Percentiles rank a stretch among this genome's conserved stretches.
phyloP scores from a whole-genome alignment of 2,888 invertebrate genomes.

The Temnothorax ravouxi region DNA sequence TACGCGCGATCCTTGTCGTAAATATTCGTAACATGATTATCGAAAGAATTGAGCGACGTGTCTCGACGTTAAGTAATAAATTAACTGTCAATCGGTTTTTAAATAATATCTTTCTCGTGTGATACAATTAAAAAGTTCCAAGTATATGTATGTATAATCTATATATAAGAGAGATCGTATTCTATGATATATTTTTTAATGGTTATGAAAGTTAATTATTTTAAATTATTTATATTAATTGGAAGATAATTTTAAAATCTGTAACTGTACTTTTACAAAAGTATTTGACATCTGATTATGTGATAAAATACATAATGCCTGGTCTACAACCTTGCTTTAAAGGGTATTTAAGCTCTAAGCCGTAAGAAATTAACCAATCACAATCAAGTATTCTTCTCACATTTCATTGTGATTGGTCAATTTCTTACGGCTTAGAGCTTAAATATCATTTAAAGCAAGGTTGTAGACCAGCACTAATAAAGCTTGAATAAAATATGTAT shows the following conservation, averaged over 20 bases:
- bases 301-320: neutral
- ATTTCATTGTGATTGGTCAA: too few species aligned
- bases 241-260: neutral
- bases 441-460: too few species aligned
- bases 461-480: too few species aligned
- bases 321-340: too few species aligned
- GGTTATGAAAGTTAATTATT: slow-evolving; percentile 2
- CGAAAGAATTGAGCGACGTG: neutral
- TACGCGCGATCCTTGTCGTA: neutral
- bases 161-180: neutral
- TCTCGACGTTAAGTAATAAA: neutral
- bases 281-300: neutral
- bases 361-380: too few species aligned
- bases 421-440: too few species aligned
- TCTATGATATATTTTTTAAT: neutral
- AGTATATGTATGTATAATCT: neutral
- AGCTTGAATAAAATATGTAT: neutral
- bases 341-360: too few species aligned
- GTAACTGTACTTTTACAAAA: neutral
- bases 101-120: neutral
- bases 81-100: neutral
- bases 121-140: neutral
- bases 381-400: too few species aligned
- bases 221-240: neutral
- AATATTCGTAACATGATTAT: neutral